Evolutionary conservation across 1,140 invertebrate genomes (phyloP), one percentile per base, ranked within the genome.

Genomic region (Drosophila suzukii): DNA sequence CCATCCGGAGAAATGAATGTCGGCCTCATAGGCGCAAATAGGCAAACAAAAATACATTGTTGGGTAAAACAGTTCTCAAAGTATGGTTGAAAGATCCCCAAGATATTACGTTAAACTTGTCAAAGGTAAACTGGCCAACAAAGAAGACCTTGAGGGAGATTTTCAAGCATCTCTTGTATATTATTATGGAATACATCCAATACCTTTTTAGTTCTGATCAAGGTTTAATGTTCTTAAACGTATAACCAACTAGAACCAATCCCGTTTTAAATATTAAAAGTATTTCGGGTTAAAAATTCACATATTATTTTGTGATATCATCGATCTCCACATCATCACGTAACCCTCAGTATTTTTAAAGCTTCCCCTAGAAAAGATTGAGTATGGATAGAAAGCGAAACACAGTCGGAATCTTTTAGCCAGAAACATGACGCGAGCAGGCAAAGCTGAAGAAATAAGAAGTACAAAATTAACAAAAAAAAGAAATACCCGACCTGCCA

Each of bases 391-490:
- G 38, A 50, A 56, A 60, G 10, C 38, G 11, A 56, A 50, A 41
- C 68, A 59, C 36, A 49, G 30, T 27, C 36, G 20, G 15, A 32
- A 30, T 74, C 39, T 73, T 44, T 73, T 55, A 53, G 72, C 58
- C 58, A 32, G 38, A 73, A 56, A 73, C 50, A 75, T 73, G 63
- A 63, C 60, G 39, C 30, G 44, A 59, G 57, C 57, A 20, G 51
- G 36, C 55, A 58, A 46, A 61, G 70, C 43, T 60, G 17, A 51
- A 53, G 20, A 27, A 68, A 53, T 15, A 67, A 51, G n/a, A 65
- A 67, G 20, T 10, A 20, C 15, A 39, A 56, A 56, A 30, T 38
- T 17, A 61, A 20, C 17, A 41, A 6, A 20, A 59, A 59, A 53
- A 57, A 71, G 51, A 77, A 68, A 60, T 46, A 59, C 65, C 49